phyloP scores from a whole-genome alignment of 2,113 vertebrate genomes.

The Rhinoderma darwinii region DNA sequence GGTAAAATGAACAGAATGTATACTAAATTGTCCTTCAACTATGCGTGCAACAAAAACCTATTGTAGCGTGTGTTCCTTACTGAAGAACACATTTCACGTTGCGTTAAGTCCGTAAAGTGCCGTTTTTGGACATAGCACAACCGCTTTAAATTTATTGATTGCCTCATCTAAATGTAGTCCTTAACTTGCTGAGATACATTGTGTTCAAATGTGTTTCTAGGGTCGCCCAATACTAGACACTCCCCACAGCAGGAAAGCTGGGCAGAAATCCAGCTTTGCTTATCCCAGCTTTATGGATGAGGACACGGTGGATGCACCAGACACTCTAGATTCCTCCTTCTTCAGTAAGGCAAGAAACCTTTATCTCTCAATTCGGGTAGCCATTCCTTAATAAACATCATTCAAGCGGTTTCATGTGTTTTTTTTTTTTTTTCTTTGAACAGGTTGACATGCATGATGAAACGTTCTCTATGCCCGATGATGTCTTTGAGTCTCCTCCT shows the following conservation, averaged over 20 bases:
- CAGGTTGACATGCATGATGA: slow-evolving; percentile 84
- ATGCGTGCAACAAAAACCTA: not conserved
- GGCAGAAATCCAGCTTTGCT: slow-evolving; percentile 83
- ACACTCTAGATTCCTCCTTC: slow-evolving; percentile 85
- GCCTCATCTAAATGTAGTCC: no score
- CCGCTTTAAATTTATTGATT: no score
- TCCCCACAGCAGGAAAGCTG: slow-evolving; percentile 69
- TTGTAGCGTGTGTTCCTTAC: no score
- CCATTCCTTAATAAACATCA: not conserved
- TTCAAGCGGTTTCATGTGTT: no score
- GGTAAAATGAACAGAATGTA: slow-evolving; percentile 21
- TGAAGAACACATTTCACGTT: no score
- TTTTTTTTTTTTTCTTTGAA: not conserved
- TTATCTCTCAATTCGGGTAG: not conserved
- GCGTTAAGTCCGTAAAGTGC: no score
- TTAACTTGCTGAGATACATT: not conserved
- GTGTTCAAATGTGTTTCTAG: slow-evolving; percentile 66
- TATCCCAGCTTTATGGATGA: slow-evolving; percentile 90
- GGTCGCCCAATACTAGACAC: slow-evolving; percentile 82
- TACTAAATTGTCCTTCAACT: not conserved
- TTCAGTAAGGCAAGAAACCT: slow-evolving; percentile 90
- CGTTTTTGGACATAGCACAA: no score
- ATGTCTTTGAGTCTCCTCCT: slow-evolving; percentile 94
- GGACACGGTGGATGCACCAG: slow-evolving; percentile 83
- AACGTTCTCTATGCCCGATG: slow-evolving; percentile 88